These are phyloP conservation scores for Zeugodacus cucurbitae DNA, from an alignment of 1,140 invertebrate species.

Conservation along the genomic window DNA sequence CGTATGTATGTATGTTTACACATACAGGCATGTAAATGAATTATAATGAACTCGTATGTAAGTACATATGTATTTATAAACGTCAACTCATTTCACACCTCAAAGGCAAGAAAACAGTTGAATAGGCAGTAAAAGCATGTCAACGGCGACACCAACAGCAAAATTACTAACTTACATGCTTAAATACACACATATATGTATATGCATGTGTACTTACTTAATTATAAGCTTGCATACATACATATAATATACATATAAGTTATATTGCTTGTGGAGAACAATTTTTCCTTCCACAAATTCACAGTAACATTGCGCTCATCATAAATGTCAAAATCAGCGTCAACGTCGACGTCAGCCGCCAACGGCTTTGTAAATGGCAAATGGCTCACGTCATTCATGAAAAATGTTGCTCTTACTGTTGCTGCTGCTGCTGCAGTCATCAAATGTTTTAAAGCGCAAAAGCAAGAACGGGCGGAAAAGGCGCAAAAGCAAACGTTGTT, in stretches of 20 bases:
- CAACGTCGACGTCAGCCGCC: neutral
- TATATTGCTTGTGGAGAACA: neutral
- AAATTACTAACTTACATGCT: too few species aligned
- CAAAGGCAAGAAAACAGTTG: neutral
- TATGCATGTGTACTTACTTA: neutral
- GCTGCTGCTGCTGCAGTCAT: constrained; percentile 17
- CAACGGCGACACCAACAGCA: neutral
- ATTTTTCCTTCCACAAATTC: neutral
- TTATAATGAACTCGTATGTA: neutral
- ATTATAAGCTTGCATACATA: neutral
- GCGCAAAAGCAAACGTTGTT: neutral
- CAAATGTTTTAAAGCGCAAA: neutral
- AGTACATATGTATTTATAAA: neutral
- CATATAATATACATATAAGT: neutral
- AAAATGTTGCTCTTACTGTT: too few species aligned
- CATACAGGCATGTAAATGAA: neutral
- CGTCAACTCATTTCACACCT: constrained; percentile 4
- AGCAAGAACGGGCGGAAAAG: neutral
- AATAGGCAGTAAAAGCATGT: neutral
- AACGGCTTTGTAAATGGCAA: constrained; percentile 29
- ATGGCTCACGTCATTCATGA: constrained; percentile 36
- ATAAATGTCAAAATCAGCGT: constrained; percentile 24
- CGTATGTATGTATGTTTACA: neutral
- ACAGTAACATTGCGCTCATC: neutral
- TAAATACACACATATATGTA: too few species aligned